Evolutionary conservation across 2,888 invertebrate species (phyloP).

Genomic region (Drosophila maculinotata): DNA sequence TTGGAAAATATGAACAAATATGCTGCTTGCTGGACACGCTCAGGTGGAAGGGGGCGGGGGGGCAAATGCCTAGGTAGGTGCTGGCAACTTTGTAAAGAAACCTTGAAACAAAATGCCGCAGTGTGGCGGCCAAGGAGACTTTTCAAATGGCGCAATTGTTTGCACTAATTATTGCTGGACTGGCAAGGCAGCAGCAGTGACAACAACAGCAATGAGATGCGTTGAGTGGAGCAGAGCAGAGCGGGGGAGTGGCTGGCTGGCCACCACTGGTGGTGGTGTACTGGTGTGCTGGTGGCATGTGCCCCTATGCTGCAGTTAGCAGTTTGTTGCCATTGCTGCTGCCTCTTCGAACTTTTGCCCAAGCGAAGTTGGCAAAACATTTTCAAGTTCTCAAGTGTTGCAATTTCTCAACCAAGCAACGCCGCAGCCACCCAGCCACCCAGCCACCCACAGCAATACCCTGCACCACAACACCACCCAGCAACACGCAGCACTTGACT

Average conservation of each 20-base stretch:
- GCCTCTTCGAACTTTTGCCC: constrained; percentile 59
- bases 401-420: constrained; percentile 66
- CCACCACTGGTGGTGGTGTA: background rate
- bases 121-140: constrained; percentile 52
- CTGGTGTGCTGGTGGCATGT: background rate
- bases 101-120: constrained; percentile 70
- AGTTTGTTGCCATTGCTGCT: constrained; percentile 20
- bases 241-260: too few relatives aligned
- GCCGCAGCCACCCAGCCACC: background rate
- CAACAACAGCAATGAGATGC: too few relatives aligned
- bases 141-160: constrained; percentile 71
- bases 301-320: constrained; percentile 28
- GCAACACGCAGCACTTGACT: constrained; percentile 1
- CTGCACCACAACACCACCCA: constrained; percentile 4
- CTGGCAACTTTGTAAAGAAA: constrained; percentile 25
- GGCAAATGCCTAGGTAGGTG: constrained; percentile 1
- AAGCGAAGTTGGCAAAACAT: constrained; percentile 69
- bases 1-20: constrained; percentile 45
- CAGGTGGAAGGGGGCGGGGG: background rate
- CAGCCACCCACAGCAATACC: background rate
- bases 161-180: constrained; percentile 72
- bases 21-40: constrained; percentile 42
- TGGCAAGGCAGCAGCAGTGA: constrained; percentile 13
- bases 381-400: constrained; percentile 78
- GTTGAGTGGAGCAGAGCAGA: background rate